Base-by-base conservation (phyloP, 2,797 vertebrate genomes). In the Mormyrus hasselquistii region DNA sequence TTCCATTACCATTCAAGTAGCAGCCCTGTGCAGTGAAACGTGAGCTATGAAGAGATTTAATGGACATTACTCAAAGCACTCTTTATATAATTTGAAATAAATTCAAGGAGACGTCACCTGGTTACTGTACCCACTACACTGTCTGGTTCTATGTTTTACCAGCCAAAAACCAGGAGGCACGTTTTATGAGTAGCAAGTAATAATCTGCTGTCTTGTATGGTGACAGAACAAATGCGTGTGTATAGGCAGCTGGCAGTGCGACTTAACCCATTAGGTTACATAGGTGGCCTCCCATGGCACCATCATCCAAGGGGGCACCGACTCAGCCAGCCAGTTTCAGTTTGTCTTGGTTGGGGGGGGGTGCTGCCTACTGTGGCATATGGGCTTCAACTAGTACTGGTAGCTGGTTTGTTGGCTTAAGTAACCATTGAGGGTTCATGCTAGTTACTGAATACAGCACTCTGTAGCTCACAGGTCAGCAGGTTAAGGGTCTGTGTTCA, bases 1-100 rank as follows among this genome's bases (percentile, higher is more conserved):
- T 93, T 92, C 91, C 88, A 90, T 57, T 73, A 76, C 87, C 62
- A 22, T 89, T 90, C 57, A 49, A 89, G 49, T 87, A 88, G 49
- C 88, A 88, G 85, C 76, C 38, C 53, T n/a, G 19, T 76, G 91
- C 93, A 92, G 89, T 92, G 93, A 92, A 92, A 92, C 87, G 89
- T 83, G 91, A 92, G n/a, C 92, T 86, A 73, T 89, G 91, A 90
- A 92, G 91, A 91, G 89, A 90, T 88, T 90, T 91, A 89, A 16
- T 91, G 89, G 91, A 93, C 92, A 88, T 88, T 87, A 91, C 62
- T 50, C 89, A 91, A 89, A 91, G 88, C 79, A 50, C 16, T 79
- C 49, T 79, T 79, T 44, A 79, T 79, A 44, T 79, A 44, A 79
- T 79, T 41, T 44, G 16, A 79, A 79, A 79, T 44, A 44, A 79